Conservation (phyloP, 2,113 vertebrate genomes). For the Nannobrachium achirus region DNA sequence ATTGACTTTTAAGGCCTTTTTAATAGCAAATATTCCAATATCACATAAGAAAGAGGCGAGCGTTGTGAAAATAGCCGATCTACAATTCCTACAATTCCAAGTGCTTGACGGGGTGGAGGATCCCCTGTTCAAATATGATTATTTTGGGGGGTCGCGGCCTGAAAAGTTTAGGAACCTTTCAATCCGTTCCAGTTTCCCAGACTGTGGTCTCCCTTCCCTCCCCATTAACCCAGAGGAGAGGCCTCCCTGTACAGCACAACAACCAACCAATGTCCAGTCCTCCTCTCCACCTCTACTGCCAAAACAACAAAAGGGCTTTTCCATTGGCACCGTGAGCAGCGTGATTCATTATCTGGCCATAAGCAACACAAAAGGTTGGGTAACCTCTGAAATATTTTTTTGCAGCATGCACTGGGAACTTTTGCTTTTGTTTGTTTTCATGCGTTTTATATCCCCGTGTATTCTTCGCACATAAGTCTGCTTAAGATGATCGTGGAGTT, state of each 20-base stretch:
- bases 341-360: conserved; percentile 59
- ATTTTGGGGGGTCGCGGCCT: too few species aligned
- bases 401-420: conserved; percentile 32
- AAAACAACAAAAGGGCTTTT: conserved; percentile 74
- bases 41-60: too few species aligned
- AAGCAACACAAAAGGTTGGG: conserved; percentile 48
- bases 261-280: conserved; percentile 65
- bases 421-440: conserved; percentile 12
- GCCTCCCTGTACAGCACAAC: conserved; percentile 62
- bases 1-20: too few species aligned
- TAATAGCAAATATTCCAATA: too few species aligned
- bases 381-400: conserved; percentile 44
- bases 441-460: conserved; percentile 22
- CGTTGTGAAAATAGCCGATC: too few species aligned
- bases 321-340: conserved; percentile 73
- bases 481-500: background rate
- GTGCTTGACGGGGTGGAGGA: too few species aligned
- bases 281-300: conserved; percentile 74
- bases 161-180: background rate
- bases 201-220: conserved; percentile 11
- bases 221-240: conserved; percentile 48
- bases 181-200: background rate
- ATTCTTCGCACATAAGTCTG: conserved; percentile 11
- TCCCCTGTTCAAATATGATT: too few species aligned
- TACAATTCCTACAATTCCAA: too few species aligned